phyloP scores from a whole-genome alignment of 2,888 invertebrate genomes.

The Eugnorisma glareosa region DNA sequence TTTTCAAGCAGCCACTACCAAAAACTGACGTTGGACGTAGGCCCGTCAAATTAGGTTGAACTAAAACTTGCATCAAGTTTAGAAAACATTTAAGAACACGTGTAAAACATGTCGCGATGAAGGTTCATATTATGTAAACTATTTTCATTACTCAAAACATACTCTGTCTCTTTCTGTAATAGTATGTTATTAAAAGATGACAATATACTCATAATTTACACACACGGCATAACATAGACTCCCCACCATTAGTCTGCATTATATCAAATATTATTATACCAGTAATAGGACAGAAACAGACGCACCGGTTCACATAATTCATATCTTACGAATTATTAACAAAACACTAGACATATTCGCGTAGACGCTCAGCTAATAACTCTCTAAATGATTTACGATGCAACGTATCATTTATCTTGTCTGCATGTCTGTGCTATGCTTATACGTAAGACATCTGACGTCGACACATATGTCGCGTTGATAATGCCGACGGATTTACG shows the following conservation, averaged over 20 bases:
- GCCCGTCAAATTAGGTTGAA: background rate
- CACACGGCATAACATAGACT: background rate
- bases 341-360: constrained; percentile 44
- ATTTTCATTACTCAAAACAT: background rate
- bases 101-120: background rate
- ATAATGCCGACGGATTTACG: constrained; percentile 9
- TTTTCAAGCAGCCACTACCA: background rate
- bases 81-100: constrained; percentile 1
- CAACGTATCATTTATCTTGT: constrained; percentile 45
- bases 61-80: background rate
- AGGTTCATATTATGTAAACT: constrained; percentile 21
- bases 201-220: constrained; percentile 1
- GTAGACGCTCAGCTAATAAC: constrained; percentile 45
- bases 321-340: constrained; percentile 33
- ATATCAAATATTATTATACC: constrained; percentile 32
- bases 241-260: constrained; percentile 17
- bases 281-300: constrained; percentile 41
- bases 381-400: constrained; percentile 55
- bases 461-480: constrained; percentile 20
- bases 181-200: constrained; percentile 1
- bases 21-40: too few relatives aligned
- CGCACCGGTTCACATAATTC: constrained; percentile 38
- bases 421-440: constrained; percentile 13
- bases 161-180: background rate
- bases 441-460: constrained; percentile 38